These are phyloP conservation scores for Pollachius pollachius DNA, from an alignment of 2,113 vertebrate genomes.

Conservation along the genomic window DNA sequence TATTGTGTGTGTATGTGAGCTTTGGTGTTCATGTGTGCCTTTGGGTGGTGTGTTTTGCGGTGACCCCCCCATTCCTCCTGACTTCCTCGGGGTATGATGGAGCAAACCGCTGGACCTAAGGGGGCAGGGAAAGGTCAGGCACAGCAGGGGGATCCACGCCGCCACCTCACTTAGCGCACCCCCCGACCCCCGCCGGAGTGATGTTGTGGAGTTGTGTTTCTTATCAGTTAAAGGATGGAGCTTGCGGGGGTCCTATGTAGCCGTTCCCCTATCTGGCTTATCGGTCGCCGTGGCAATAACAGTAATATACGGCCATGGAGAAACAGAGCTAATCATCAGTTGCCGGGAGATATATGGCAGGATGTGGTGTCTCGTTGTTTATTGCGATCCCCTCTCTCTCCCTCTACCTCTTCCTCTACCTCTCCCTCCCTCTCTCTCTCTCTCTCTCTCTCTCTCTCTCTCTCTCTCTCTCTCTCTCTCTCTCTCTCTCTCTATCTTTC, in stretches of 20 bases:
- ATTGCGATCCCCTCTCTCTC: constrained; percentile 58
- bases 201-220: constrained; percentile 5
- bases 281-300: constrained; percentile 71
- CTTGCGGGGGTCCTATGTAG: constrained; percentile 66
- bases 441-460: too few relatives aligned
- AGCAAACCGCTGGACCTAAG: too few relatives aligned
- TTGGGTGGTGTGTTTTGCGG: neutral
- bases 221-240: constrained; percentile 73
- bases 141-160: too few relatives aligned
- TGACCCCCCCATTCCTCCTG: too few relatives aligned
- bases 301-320: constrained; percentile 77
- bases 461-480: constrained; percentile 12
- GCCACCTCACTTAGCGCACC: too few relatives aligned
- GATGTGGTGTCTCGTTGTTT: constrained; percentile 70
- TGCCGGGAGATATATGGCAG: constrained; percentile 78
- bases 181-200: too few relatives aligned
- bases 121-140: too few relatives aligned
- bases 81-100: too few relatives aligned
- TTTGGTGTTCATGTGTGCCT: too few relatives aligned
- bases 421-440: too few relatives aligned
- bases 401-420: too few relatives aligned
- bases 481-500: constrained; percentile 23
- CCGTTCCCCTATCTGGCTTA: constrained; percentile 67
- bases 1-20: neutral
- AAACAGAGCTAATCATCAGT: constrained; percentile 78